Evolutionary conservation across 2,113 vertebrate species (phyloP).

Genomic region (Anas platyrhynchos): DNA sequence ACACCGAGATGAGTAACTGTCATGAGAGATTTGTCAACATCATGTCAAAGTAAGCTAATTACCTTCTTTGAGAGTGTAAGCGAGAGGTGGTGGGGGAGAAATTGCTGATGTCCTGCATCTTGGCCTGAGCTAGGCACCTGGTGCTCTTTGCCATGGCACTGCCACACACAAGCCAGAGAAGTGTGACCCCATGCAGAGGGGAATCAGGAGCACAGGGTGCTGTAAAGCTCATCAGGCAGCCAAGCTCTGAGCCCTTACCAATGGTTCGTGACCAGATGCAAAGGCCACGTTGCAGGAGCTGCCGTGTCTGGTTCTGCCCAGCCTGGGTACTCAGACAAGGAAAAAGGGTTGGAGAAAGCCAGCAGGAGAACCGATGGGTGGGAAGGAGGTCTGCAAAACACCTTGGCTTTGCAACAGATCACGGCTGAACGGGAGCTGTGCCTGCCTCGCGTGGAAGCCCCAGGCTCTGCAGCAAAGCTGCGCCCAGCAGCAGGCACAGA

Average conservation of each 20-base stretch:
- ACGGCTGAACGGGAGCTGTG: background rate
- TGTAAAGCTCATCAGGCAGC: background rate
- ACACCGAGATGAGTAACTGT: background rate
- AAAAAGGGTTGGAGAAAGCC: background rate
- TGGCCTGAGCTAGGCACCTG: background rate
- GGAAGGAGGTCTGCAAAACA: background rate
- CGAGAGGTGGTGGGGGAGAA: background rate
- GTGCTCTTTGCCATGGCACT: background rate
- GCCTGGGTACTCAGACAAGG: background rate
- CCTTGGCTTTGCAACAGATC: background rate
- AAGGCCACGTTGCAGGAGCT: background rate
- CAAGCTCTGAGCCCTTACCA: background rate
- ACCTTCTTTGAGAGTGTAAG: background rate
- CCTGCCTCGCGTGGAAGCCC: rapidly evolving
- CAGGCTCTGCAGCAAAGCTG: rapidly evolving
- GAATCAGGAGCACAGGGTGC: background rate
- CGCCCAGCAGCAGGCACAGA: background rate
- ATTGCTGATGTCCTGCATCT: background rate
- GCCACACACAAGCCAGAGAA: background rate
- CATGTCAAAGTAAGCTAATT: background rate
- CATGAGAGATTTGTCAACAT: background rate
- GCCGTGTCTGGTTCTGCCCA: background rate
- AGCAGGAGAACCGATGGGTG: background rate
- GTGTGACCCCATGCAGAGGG: rapidly evolving
- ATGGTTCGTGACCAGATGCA: rapidly evolving